phyloP scores from a whole-genome alignment of 2,113 vertebrate genomes.

The Carassius auratus region DNA sequence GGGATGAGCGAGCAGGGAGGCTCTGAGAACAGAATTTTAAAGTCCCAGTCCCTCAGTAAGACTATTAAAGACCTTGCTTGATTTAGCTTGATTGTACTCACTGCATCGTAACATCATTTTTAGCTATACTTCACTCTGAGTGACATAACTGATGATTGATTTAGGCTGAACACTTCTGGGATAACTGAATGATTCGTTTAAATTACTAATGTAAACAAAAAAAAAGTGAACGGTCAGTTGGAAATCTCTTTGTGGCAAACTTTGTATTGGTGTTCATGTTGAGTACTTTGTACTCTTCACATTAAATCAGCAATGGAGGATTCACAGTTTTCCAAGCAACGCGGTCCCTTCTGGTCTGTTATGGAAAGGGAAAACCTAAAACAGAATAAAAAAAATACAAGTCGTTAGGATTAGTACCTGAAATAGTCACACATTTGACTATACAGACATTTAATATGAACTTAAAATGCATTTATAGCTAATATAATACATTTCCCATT shows the following conservation, averaged over 20 bases:
- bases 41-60: not conserved
- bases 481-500: not conserved
- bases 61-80: constrained; percentile 6
- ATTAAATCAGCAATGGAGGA: constrained; percentile 37
- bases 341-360: not conserved
- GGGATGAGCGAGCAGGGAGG: not conserved
- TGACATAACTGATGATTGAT: constrained; percentile 13
- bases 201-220: constrained; percentile 8
- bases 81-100: constrained; percentile 29
- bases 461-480: not conserved
- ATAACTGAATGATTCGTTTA: not conserved
- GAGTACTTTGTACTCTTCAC: constrained; percentile 37
- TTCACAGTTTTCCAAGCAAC: constrained; percentile 30
- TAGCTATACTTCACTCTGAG: constrained; percentile 8
- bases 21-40: not conserved
- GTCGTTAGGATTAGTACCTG: not conserved
- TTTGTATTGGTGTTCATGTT: not conserved
- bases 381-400: not conserved
- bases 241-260: not conserved
- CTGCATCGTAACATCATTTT: constrained; percentile 8
- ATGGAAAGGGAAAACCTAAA: constrained; percentile 24
- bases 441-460: not conserved
- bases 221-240: not conserved
- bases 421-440: not conserved
- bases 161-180: constrained; percentile 14